These are phyloP conservation scores for Phocides pigmalion DNA, from an alignment of 1,140 invertebrate genomes.

Conservation along the genomic window DNA sequence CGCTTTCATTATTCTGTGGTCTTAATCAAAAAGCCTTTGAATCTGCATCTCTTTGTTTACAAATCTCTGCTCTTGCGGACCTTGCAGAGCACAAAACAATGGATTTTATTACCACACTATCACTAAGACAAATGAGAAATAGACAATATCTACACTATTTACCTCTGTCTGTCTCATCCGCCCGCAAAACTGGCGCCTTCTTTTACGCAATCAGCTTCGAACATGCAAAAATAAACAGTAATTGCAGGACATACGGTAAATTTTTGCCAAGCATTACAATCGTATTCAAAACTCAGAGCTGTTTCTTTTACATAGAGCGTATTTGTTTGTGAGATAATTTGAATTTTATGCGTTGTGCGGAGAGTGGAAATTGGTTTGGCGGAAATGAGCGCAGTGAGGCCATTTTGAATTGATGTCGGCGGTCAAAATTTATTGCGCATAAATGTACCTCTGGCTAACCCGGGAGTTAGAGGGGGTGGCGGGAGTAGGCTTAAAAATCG, in stretches of 20 bases:
- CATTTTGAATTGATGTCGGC: conserved; percentile 71
- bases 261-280: conserved; percentile 57
- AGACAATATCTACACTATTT: conserved; percentile 77
- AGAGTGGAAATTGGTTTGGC: conserved; percentile 53
- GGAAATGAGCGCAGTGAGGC: conserved; percentile 51
- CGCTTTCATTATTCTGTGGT: background rate
- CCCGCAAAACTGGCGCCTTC: conserved; percentile 71
- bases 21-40: conserved; percentile 49
- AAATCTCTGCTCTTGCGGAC: conserved; percentile 41
- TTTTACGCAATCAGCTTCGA: conserved; percentile 57
- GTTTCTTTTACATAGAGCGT: conserved; percentile 75
- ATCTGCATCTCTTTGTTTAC: conserved; percentile 41
- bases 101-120: conserved; percentile 72
- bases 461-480: conserved; percentile 76
- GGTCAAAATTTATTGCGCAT: conserved; percentile 83
- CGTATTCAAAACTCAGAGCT: conserved; percentile 65
- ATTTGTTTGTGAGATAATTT: conserved; percentile 42
- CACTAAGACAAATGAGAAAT: conserved; percentile 80
- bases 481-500: conserved; percentile 81
- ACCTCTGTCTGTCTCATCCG: conserved; percentile 64
- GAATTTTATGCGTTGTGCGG: conserved; percentile 39
- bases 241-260: conserved; percentile 43
- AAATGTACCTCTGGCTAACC: conserved; percentile 83
- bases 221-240: conserved; percentile 54
- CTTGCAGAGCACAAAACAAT: conserved; percentile 56